Conservation (phyloP, 2,888 invertebrate species). For the Aporophyla nigra region DNA sequence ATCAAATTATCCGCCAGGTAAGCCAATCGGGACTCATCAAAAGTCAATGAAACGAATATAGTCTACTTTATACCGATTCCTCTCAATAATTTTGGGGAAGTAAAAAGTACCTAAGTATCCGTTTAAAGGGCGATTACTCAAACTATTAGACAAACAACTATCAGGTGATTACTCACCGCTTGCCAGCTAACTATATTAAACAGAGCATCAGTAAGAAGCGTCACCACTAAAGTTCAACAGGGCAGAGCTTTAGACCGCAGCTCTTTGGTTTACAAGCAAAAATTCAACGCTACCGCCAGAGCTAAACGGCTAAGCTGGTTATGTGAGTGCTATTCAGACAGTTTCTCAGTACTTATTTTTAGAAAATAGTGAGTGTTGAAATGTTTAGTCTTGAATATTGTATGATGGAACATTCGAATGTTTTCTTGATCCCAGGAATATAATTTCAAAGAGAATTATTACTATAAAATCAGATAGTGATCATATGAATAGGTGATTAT, state of each 20-base stretch:
- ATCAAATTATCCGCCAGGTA: background rate
- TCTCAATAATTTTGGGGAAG: background rate
- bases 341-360: background rate
- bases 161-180: background rate
- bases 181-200: background rate
- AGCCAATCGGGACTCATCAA: background rate
- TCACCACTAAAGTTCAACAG: constrained; percentile 33
- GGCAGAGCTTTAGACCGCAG: constrained; percentile 34
- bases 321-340: background rate
- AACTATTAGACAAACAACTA: background rate
- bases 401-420: background rate
- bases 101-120: background rate
- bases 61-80: background rate
- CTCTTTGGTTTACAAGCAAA: constrained; percentile 36
- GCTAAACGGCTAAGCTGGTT: constrained; percentile 20
- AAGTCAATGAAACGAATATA: background rate
- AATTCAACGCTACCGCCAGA: constrained; percentile 10
- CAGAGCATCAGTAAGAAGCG: background rate
- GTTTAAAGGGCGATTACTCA: background rate
- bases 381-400: background rate
- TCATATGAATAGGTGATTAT: background rate
- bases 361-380: background rate
- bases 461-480: background rate
- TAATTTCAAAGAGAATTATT: no score
- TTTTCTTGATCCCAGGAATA: background rate